Percentiles rank a stretch among this genome's conserved stretches.
These are phyloP conservation scores for Raillietiella orientalis DNA, from an alignment of 2,888 invertebrate species.

Conservation along the genomic window DNA sequence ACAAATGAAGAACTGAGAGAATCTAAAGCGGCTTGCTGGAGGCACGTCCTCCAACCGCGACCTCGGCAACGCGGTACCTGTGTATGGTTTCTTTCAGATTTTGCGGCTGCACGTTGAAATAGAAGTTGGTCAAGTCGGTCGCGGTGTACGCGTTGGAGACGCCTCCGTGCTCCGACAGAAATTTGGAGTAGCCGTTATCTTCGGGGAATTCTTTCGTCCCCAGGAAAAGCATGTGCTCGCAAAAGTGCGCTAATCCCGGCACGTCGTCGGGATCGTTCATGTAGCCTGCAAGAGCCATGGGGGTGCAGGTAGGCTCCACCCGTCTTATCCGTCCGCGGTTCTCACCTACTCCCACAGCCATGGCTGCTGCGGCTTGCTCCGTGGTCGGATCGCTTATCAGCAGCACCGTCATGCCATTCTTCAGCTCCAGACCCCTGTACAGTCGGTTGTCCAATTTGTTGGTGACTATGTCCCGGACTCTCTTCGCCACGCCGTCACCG, in stretches of 20 bases:
- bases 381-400: slow-evolving; percentile 66
- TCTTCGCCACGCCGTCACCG: too few relatives aligned
- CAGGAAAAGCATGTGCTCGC: slow-evolving; percentile 94
- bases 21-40: slow-evolving; percentile 32
- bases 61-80: too few relatives aligned
- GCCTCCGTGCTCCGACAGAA: slow-evolving; percentile 65
- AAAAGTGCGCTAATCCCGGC: slow-evolving; percentile 85
- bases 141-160: slow-evolving; percentile 72
- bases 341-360: slow-evolving; percentile 66
- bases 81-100: slow-evolving; percentile 46
- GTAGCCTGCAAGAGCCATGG: too few relatives aligned
- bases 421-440: slow-evolving; percentile 52
- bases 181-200: slow-evolving; percentile 72
- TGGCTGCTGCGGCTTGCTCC: slow-evolving; percentile 70
- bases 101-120: slow-evolving; percentile 66
- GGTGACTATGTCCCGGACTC: too few relatives aligned
- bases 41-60: too few relatives aligned
- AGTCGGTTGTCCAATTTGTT: slow-evolving; percentile 56
- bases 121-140: slow-evolving; percentile 67
- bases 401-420: slow-evolving; percentile 57
- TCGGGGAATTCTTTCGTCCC: slow-evolving; percentile 69
- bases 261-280: slow-evolving; percentile 65
- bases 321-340: too few relatives aligned
- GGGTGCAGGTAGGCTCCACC: too few relatives aligned
- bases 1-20: slow-evolving; percentile 77